Conservation (phyloP, 2,888 invertebrate species). For the Athalia rosae region DNA sequence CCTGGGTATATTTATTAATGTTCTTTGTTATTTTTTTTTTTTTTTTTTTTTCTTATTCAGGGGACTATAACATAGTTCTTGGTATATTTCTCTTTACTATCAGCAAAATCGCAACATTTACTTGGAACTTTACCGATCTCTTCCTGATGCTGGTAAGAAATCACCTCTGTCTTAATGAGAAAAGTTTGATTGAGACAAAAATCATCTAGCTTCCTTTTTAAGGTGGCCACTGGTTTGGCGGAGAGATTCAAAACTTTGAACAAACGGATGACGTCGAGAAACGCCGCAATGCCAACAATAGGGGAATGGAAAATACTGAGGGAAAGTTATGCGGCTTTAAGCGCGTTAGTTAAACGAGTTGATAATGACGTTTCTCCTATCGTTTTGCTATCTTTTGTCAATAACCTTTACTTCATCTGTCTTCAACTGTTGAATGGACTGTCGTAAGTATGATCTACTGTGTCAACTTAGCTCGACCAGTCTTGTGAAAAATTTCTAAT, state of each 20-base stretch:
- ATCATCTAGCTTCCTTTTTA: neutral
- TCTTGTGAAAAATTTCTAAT: neutral
- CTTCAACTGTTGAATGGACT: constrained; percentile 82
- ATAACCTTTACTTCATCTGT: constrained; percentile 85
- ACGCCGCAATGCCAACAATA: constrained; percentile 68
- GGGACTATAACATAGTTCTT: constrained; percentile 61
- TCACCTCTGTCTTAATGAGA: neutral
- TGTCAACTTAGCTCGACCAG: too few relatives aligned
- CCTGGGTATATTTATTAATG: neutral
- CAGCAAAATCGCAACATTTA: constrained; percentile 79
- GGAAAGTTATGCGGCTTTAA: constrained; percentile 79
- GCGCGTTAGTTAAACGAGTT: constrained; percentile 77
- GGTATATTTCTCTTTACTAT: constrained; percentile 72
- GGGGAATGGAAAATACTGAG: constrained; percentile 79
- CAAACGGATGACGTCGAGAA: constrained; percentile 69
- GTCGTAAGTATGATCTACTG: constrained; percentile 74
- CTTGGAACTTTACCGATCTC: constrained; percentile 85
- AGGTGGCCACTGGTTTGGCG: constrained; percentile 76
- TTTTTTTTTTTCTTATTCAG: constrained; percentile 52
- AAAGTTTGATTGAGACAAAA: constrained; percentile 12
- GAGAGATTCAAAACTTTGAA: constrained; percentile 81
- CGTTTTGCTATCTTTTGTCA: constrained; percentile 80
- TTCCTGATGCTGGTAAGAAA: constrained; percentile 83
- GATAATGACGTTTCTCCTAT: constrained; percentile 79
- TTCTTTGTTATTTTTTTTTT: neutral